These are phyloP conservation scores for Pterois miles DNA, from an alignment of 2,797 vertebrate genomes.

Conservation along the genomic window DNA sequence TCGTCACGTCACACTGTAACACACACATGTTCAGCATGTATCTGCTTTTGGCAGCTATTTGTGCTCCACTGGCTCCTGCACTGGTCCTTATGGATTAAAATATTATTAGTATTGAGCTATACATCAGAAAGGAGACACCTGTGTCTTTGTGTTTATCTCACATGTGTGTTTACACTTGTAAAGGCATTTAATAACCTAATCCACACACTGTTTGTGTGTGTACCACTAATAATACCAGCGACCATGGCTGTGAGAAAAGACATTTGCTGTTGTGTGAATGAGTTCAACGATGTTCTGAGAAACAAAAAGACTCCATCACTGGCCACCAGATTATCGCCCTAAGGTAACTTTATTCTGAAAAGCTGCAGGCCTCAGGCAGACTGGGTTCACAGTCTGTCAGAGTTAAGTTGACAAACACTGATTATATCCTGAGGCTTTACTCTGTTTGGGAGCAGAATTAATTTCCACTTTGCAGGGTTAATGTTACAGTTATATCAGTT, in stretches of 20 bases:
- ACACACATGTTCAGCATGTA: not conserved
- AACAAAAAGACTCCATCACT: not conserved
- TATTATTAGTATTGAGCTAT: not conserved
- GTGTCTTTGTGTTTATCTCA: not conserved
- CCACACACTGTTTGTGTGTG: not conserved
- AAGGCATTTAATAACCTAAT: not conserved
- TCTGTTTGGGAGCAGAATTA: not conserved
- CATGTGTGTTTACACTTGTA: not conserved
- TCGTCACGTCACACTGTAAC: not conserved
- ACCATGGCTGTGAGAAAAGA: not conserved
- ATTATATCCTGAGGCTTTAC: slow-evolving; percentile 19
- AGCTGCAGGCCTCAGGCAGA: not conserved
- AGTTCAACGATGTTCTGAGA: not conserved
- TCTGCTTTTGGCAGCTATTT: slow-evolving; percentile 4
- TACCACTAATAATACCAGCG: not conserved
- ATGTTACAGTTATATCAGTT: not conserved
- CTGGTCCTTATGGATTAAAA: not conserved
- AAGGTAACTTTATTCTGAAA: not conserved
- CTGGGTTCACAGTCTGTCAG: not conserved
- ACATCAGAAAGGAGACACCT: not conserved
- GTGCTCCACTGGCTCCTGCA: not conserved
- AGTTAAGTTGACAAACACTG: not conserved
- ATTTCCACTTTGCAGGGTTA: not conserved
- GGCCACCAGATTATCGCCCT: not conserved
- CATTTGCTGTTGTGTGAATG: not conserved